phyloP scores from a whole-genome alignment of 2,888 invertebrate genomes.

The Drosophila demipolita region DNA sequence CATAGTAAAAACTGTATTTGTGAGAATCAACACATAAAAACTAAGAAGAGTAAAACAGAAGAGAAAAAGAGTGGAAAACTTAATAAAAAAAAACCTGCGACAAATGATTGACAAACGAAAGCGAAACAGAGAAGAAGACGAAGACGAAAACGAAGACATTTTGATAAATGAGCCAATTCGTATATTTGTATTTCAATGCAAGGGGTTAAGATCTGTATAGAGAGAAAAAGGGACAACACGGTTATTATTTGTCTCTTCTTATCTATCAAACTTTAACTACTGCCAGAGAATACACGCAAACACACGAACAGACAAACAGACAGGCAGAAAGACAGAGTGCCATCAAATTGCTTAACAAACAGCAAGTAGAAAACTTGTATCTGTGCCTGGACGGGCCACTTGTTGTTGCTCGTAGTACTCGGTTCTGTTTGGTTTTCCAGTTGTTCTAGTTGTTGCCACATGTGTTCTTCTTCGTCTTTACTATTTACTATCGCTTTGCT shows the following conservation, averaged over 20 bases:
- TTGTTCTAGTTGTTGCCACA: constrained; percentile 42
- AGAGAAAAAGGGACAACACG: constrained; percentile 19
- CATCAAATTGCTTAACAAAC: constrained; percentile 74
- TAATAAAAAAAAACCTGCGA: constrained; percentile 50
- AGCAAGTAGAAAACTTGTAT: constrained; percentile 29
- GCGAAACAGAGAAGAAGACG: constrained; percentile 4
- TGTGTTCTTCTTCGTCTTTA: constrained; percentile 15
- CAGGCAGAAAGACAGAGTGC: constrained; percentile 32
- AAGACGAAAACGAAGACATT: constrained; percentile 39
- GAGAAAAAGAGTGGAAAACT: constrained; percentile 19
- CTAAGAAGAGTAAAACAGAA: constrained; percentile 23
- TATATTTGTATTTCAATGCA: constrained; percentile 37
- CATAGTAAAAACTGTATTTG: constrained; percentile 25
- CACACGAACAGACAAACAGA: constrained; percentile 24
- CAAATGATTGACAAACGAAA: constrained; percentile 69
- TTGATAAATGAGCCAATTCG: constrained; percentile 53
- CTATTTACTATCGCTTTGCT: constrained; percentile 25
- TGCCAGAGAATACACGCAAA: constrained; percentile 17
- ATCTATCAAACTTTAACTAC: constrained; percentile 48
- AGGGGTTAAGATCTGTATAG: constrained; percentile 66
- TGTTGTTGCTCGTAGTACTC: constrained; percentile 46
- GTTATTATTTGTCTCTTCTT: constrained; percentile 47
- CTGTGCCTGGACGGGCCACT: constrained; percentile 31
- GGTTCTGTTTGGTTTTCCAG: constrained; percentile 41
- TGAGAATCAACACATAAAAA: constrained; percentile 31